A percentile compares a stretch with the other conserved stretches of the same genome.
Evolutionary conservation across 2,888 invertebrate genomes (phyloP).

Genomic region (Tetheella fluctuosa): DNA sequence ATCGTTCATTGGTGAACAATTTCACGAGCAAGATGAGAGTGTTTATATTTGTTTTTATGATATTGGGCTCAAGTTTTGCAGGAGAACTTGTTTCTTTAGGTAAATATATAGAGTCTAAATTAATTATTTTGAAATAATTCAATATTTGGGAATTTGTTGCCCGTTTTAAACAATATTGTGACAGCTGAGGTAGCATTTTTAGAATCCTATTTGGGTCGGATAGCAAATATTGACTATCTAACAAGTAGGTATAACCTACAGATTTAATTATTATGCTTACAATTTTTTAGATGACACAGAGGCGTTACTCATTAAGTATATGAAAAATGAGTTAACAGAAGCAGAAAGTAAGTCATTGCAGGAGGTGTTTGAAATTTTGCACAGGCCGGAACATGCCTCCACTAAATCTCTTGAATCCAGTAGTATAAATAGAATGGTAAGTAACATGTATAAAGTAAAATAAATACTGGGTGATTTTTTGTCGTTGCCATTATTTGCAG

Average conservation of each 20-base stretch:
- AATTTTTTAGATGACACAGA: conserved; percentile 54
- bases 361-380: conserved; percentile 60
- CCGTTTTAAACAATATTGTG: not conserved
- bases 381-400: conserved; percentile 47
- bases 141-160: not conserved
- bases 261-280: not conserved
- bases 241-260: not conserved
- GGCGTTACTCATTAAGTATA: conserved; percentile 55
- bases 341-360: conserved; percentile 51
- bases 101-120: conserved; percentile 29
- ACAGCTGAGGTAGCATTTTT: not conserved
- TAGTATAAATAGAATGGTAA: conserved; percentile 53
- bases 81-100: conserved; percentile 56
- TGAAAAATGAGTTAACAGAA: conserved; percentile 50
- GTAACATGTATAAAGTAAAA: conserved; percentile 19
- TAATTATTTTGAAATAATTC: conserved; percentile 8
- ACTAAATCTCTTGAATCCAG: conserved; percentile 33
- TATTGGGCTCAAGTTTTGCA: conserved; percentile 49
- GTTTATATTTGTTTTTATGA: conserved; percentile 48
- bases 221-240: too few relatives aligned
- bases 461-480: not conserved
- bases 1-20: conserved; percentile 41
- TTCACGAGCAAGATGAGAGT: conserved; percentile 56
- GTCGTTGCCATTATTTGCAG: too few relatives aligned
- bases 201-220: too few relatives aligned